Conservation (phyloP, 1,140 invertebrate genomes). For the Drosophila melanica region DNA sequence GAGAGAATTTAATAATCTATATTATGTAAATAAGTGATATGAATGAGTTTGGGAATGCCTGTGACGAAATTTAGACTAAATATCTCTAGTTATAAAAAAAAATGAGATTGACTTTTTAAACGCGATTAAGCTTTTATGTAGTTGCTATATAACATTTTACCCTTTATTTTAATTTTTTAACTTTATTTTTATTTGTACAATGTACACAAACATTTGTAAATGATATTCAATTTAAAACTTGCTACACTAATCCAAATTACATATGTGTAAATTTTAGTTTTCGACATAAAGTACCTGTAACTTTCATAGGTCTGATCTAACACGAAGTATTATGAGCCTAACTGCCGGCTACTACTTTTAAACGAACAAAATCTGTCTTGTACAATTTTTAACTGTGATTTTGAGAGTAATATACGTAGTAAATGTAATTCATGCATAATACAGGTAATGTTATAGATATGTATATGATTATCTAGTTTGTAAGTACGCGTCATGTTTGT, state of each 20-base stretch:
- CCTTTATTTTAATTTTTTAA: slow-evolving; percentile 48
- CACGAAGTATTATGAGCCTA: slow-evolving; percentile 33
- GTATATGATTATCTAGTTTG: slow-evolving; percentile 26
- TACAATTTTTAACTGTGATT: slow-evolving; percentile 48
- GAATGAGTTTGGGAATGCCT: slow-evolving; percentile 41
- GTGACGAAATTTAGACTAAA: slow-evolving; percentile 42
- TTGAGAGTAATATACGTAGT: slow-evolving; percentile 35
- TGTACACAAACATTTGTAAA: slow-evolving; percentile 48
- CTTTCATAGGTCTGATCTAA: slow-evolving; percentile 42
- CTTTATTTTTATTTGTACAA: slow-evolving; percentile 44
- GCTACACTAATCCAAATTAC: slow-evolving; percentile 36
- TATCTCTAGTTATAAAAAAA: slow-evolving; percentile 28
- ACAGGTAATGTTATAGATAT: slow-evolving; percentile 47
- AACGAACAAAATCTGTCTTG: slow-evolving; percentile 33
- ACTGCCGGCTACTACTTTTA: slow-evolving; percentile 23
- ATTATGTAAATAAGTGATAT: slow-evolving; percentile 42
- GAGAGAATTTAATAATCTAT: slow-evolving; percentile 22
- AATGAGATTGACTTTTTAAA: slow-evolving; percentile 45
- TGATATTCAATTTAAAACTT: slow-evolving; percentile 37
- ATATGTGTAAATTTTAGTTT: slow-evolving; percentile 37
- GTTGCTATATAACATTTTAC: slow-evolving; percentile 51
- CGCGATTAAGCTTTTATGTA: slow-evolving; percentile 56
- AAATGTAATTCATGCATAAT: slow-evolving; percentile 41
- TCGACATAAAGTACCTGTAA: slow-evolving; percentile 38
- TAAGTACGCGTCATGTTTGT: slow-evolving; percentile 26